phyloP scores from a whole-genome alignment of 2,113 vertebrate genomes.

The Dromaius novaehollandiae region DNA sequence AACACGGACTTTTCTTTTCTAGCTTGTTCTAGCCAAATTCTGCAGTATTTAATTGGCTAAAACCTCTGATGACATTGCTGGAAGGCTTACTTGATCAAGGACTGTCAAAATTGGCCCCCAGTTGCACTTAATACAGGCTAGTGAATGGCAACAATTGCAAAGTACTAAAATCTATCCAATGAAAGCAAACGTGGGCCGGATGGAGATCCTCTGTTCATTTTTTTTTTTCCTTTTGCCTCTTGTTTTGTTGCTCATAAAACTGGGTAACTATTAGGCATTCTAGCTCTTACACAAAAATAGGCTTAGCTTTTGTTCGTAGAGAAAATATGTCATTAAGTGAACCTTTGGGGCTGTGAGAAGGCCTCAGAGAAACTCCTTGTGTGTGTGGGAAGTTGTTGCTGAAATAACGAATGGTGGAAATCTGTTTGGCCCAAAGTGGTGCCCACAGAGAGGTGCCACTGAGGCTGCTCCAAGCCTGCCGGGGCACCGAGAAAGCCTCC shows the following conservation, averaged over 20 bases:
- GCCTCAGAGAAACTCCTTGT: not conserved
- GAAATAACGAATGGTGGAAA: not conserved
- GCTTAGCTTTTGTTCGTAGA: not conserved
- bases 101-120: not conserved
- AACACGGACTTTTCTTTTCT: not conserved
- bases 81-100: not conserved
- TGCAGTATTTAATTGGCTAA: not conserved
- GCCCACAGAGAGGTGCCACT: rapidly evolving
- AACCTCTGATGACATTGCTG: not conserved
- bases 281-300: not conserved
- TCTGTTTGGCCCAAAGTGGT: not conserved
- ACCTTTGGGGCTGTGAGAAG: not conserved
- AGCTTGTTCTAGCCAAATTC: not conserved
- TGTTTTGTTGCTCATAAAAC: not conserved
- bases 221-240: not conserved
- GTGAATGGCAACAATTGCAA: not conserved
- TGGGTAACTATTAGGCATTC: not conserved
- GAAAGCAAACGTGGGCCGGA: not conserved
- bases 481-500: rapidly evolving
- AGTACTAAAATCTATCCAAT: not conserved
- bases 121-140: not conserved
- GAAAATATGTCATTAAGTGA: not conserved
- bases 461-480: too few species aligned
- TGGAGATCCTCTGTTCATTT: not conserved
- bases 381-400: not conserved